Base-by-base conservation (phyloP, 2,888 invertebrate species). In the Eudasyphora cyanicolor region DNA sequence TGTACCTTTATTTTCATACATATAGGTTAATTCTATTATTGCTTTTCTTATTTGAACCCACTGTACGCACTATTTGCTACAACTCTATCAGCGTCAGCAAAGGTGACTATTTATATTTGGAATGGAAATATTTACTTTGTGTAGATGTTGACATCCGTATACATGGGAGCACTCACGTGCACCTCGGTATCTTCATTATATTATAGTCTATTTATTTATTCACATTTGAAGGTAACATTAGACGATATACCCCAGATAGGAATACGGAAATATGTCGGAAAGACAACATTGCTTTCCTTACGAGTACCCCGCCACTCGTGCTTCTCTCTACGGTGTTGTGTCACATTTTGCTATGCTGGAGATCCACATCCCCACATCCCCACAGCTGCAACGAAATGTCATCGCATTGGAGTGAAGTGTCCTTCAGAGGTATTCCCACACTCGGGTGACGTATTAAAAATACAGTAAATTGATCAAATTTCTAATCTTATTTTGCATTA, bases 141-240 rank as follows among this genome's bases (percentile, higher is more conserved):
- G 35, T 24, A 32, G 14, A 14, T 24, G 42, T 14, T 24, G 10
- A 67, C 67, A 67, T 5, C 24, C 35, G 35, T 17, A 10, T 57
- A 12, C 14, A 27, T 24, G 27, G 24, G 14, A 42, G 21, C 42
- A 32, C 7, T 21, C 38, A 32, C 27, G 3, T 27, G 12, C 24
- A 42, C 14, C n/a, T n/a, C n/a, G n/a, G 21, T 42, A 42, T 38
- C 19, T 42, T 67, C 38, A 67, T 67, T 67, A 38, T 21, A 67
- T 67, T 67, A 67, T 21, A 38, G 24, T 42, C 67, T 67, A 67
- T 42, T 42, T 64, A 64, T 64, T 64, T 67, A 67, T 67, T 21
- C 67, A 67, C 67, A 67, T 67, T 42, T 67, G 67, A 67, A 67
- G 67, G 67, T 67, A 42, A 24, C 24, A 42, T 42, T 62, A n/a